Base-by-base conservation (phyloP, 2,888 invertebrate genomes). In the Eumerus sabulonum region DNA sequence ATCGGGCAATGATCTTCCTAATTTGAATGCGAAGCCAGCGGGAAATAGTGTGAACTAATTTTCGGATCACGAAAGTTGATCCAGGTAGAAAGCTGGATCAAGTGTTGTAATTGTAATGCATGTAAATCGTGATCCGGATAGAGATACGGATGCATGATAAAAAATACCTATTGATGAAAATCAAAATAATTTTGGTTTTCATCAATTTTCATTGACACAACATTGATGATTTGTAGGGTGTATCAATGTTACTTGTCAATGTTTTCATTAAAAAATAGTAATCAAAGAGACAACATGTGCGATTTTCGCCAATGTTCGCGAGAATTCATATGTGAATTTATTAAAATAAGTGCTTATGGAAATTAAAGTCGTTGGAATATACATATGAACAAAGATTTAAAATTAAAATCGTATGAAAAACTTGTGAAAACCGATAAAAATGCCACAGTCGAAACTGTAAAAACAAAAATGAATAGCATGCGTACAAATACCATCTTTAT, bases 391-490 rank as follows among this genome's bases (percentile, higher is more conserved):
- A 59, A 59, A 18, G 38, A 59, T 13, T 17, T 48, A 18, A 59
- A 47, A 13, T 9, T 44, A 48, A 60, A 19, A 16, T 40, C 48
- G n/a, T 50, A 62, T 42, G 50, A 27, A 19, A 62, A 62, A 50
- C 59, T 59, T 16, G 35, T 48, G n/a, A 17, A 59, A 47, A 7
- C 47, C 12, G 47, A 59, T 11, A 36, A 59, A 47, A 59, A 47
- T 36, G 59, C 59, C 16, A 47, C 59, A 36, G 36, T 59, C 13
- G 12, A 13, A 56, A 19, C 18, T 56, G 56, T n/a, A 18, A 56
- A 56, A 50, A 62, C 13, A 18, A 62, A 62, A 62, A 50, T 38
- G 14, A 48, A 62, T 18, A 27, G 50, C 40, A 36, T 27, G 16
- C 17, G 50, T 19, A 42, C 62, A 27, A 38, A 50, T 62, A 27